A percentile compares a stretch with the other conserved stretches of the same genome.
These are phyloP conservation scores for Eriosoma lanigerum DNA, from an alignment of 1,140 invertebrate species.

Conservation along the genomic window DNA sequence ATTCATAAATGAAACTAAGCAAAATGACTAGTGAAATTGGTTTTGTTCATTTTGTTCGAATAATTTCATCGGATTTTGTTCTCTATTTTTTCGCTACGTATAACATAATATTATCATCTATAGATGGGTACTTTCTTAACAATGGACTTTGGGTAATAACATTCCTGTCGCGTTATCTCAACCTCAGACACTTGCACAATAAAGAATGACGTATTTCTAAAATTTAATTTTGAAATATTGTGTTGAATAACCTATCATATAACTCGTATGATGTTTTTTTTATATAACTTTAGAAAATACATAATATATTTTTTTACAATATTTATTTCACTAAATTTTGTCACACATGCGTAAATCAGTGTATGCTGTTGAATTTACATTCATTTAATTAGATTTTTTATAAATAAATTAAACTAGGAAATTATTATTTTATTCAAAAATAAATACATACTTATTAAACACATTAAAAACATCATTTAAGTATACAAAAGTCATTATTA, in stretches of 20 bases:
- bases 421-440: not conserved
- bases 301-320: not conserved
- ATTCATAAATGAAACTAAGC: not conserved
- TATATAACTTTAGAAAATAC: not conserved
- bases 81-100: not conserved
- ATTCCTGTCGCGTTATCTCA: conserved; percentile 2
- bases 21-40: conserved; percentile 8
- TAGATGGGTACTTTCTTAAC: not conserved
- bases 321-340: too few relatives aligned
- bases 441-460: not conserved
- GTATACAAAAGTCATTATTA: too few relatives aligned
- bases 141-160: not conserved
- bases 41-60: not conserved
- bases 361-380: not conserved
- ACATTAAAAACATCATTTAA: too few relatives aligned
- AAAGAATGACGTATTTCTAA: not conserved
- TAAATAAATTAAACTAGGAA: not conserved
- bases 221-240: not conserved
- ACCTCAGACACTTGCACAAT: not conserved
- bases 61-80: not conserved
- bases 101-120: too few relatives aligned
- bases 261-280: not conserved
- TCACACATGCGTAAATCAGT: too few relatives aligned
- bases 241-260: not conserved
- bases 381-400: not conserved